These are phyloP conservation scores for Hirtodrosophila histrioides DNA, from an alignment of 2,888 invertebrate genomes.

Conservation along the genomic window DNA sequence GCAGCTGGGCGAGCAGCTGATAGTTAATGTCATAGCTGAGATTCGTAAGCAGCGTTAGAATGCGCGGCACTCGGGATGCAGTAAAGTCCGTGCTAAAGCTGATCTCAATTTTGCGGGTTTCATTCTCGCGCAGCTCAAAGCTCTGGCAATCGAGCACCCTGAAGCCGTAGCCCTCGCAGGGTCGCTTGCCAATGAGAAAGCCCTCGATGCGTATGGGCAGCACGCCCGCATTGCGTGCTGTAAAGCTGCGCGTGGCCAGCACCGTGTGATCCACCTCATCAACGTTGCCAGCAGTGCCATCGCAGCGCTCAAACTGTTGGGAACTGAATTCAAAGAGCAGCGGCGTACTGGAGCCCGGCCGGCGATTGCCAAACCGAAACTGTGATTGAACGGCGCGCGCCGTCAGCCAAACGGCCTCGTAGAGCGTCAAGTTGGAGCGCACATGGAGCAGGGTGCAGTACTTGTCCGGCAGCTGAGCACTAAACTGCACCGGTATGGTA, in stretches of 20 bases:
- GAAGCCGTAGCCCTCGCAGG: conserved; percentile 92
- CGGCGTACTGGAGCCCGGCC: conserved; percentile 90
- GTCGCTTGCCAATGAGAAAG: conserved; percentile 87
- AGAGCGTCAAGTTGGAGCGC: conserved; percentile 96
- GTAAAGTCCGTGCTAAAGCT: conserved; percentile 96
- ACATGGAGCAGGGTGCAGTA: conserved; percentile 84
- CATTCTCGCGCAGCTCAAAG: conserved; percentile 89
- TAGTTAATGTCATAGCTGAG: conserved; percentile 88
- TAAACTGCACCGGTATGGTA: conserved; percentile 79
- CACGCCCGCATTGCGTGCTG: conserved; percentile 95
- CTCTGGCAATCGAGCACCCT: conserved; percentile 90
- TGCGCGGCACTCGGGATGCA: conserved; percentile 89
- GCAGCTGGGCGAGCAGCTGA: conserved; percentile 88
- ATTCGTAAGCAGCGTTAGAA: conserved; percentile 87
- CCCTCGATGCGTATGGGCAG: conserved; percentile 91
- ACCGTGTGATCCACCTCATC: conserved; percentile 74
- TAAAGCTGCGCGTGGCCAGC: conserved; percentile 92
- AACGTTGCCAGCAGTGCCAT: conserved; percentile 13
- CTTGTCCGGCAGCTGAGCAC: conserved; percentile 74
- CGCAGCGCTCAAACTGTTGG: conserved; percentile 86
- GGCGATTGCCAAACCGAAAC: conserved; percentile 94
- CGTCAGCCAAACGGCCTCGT: conserved; percentile 93
- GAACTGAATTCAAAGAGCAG: conserved; percentile 91
- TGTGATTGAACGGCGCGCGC: conserved; percentile 94
- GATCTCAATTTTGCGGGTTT: conserved; percentile 91